Evolutionary conservation across 1,140 invertebrate species (phyloP), one percentile per base, ranked within the genome.

Genomic region (Pseudomyrmex sp.): DNA sequence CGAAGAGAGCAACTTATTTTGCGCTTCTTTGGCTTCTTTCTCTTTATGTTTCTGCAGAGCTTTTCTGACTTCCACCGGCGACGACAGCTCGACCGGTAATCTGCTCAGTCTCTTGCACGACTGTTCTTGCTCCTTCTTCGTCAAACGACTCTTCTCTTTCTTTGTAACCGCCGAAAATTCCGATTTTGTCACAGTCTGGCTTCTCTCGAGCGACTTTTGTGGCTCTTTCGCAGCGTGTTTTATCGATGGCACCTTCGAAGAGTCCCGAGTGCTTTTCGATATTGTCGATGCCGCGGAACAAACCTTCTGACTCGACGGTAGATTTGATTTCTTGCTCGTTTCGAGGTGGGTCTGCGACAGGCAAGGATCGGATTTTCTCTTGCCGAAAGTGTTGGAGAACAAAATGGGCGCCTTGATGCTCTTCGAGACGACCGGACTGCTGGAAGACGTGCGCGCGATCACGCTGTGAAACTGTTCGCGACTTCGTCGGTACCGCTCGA

Each of bases 41-140:
- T 89, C 85, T 72, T 89, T 91, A 23, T 92, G 92, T 63, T 93
- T 95, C 23, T 94, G 95, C 26, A 96, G 89, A 1, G 94, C 95
- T 89, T 95, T 96, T 74, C 95, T 95, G 1, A 96, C 95, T 88
- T 96, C 95, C 52, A 93, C 93, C 0, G 95, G 95, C 2, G 95
- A 96, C 48, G 96, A 93, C 1, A 97, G 88, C 61, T 96, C 95
- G 0, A 68, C 52, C 0, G 95, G 94, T 2, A 94, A 95, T 85
- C 93, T 94, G 35, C 92, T 92, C 7, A 95, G 87, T 77, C 91
- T 93, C 20, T 85, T 89, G 5, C 88, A 91, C 62, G 84, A 91
- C 12, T 93, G 88, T 7, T 91, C 90, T 61, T 91, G 86, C 13
- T 93, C 93, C 46, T 89, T 93, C 50, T 84, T 94, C 1, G 88